Evolutionary conservation across 2,888 invertebrate species (phyloP).

Genomic region (Lasioglossum vierecki): DNA sequence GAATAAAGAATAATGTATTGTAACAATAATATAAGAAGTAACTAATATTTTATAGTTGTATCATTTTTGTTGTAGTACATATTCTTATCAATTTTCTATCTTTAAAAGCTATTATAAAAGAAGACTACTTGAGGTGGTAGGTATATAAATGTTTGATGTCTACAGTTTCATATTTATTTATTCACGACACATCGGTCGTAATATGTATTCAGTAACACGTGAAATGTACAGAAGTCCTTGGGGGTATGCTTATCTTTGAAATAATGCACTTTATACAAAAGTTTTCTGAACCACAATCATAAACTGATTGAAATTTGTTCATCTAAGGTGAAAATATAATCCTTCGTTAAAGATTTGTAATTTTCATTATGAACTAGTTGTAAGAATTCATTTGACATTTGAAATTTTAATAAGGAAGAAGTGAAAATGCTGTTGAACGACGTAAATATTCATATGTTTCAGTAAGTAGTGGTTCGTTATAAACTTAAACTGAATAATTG

Average conservation of each 20-base stretch:
- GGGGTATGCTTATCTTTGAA: no score
- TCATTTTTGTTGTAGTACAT: no score
- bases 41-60: no score
- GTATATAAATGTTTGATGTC: not conserved
- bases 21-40: not conserved
- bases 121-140: no score
- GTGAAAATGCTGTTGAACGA: no score
- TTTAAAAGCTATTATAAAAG: no score
- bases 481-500: not conserved
- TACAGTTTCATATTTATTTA: not conserved
- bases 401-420: not conserved
- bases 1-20: not conserved
- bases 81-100: no score
- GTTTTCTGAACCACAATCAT: not conserved
- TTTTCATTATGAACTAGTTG: not conserved
- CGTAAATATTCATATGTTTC: not conserved
- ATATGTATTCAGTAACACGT: not conserved
- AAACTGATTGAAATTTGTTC: not conserved
- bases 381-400: not conserved
- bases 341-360: not conserved
- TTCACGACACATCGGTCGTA: not conserved
- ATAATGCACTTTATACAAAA: no score
- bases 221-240: not conserved
- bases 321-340: not conserved
- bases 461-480: not conserved